Evolutionary conservation across 2,888 invertebrate species (phyloP).

Genomic region (Epicampocera succincta): DNA sequence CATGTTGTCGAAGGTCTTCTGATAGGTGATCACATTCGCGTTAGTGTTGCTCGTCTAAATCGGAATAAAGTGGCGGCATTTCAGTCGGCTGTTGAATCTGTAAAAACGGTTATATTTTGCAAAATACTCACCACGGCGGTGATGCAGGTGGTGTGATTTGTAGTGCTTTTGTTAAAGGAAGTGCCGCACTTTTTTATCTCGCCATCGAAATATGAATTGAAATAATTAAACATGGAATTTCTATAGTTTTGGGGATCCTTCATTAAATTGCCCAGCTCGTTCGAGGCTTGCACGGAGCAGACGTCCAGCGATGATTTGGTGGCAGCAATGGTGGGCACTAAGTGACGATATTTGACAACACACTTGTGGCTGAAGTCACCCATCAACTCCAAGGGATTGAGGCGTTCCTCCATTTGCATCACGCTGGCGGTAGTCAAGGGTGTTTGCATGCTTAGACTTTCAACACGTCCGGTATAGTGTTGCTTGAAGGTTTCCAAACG

Average conservation of each 20-base stretch:
- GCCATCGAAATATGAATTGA: constrained; percentile 14
- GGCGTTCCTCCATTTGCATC: constrained; percentile 43
- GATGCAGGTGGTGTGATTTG: constrained; percentile 30
- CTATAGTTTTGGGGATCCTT: not conserved
- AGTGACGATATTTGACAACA: constrained; percentile 63
- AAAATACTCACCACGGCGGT: constrained; percentile 3
- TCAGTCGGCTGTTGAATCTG: no score
- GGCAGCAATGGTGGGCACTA: constrained; percentile 48
- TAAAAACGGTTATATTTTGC: no score
- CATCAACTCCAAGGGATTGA: constrained; percentile 62
- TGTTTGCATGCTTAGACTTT: constrained; percentile 25
- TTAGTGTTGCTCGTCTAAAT: constrained; percentile 42
- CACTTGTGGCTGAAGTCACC: constrained; percentile 63
- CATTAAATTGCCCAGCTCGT: not conserved
- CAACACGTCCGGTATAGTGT: constrained; percentile 42
- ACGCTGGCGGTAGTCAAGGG: constrained; percentile 35
- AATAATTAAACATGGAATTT: constrained; percentile 20
- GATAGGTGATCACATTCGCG: not conserved
- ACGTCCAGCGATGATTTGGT: constrained; percentile 31
- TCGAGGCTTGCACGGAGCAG: constrained; percentile 52
- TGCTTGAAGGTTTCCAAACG: constrained; percentile 41
- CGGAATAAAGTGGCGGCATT: no score
- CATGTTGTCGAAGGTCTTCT: constrained; percentile 41
- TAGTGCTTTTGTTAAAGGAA: not conserved
- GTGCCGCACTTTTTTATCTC: constrained; percentile 18